Base-by-base conservation (phyloP, 2,888 invertebrate genomes). In the Slavum lentiscoides region DNA sequence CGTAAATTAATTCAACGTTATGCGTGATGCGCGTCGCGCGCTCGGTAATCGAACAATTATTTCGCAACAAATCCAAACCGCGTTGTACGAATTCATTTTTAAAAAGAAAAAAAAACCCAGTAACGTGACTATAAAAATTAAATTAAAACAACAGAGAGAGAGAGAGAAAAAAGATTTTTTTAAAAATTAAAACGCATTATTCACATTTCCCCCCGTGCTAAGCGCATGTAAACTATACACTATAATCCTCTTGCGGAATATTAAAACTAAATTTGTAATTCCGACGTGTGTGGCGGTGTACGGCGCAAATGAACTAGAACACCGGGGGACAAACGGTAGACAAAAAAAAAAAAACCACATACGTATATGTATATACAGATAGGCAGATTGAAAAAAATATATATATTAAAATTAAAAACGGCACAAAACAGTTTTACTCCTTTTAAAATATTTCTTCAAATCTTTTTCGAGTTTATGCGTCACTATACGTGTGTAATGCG, bases 201-300 rank as follows among this genome's bases (percentile, higher is more conserved):
- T 80, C 77, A 70, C 39, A 39, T 70, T 72, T 72, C 30, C n/a
- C n/a, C 23, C 80, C 30, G 80, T 55, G 77, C 43, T 70, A 39
- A 77, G 62, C 62, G 21, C n/a, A n/a, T 62, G 62, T 62, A 77
- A 69, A 77, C 30, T 30, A 70, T 68, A 70, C 70, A 30, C 30
- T 30, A 30, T 80, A 80, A 80, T 80, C 72, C 80, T 72, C 72
- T 66, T 4, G 43, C n/a, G 80, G 80, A 80, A 80, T 72, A 80
- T 80, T 80, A 80, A 80, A 80, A 80, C 62, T 23, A 49, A 55
- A 80, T 80, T 80, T 80, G 80, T 72, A 69, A 30, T 69, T 70
- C 53, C 64, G 39, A 72, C 80, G 23, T 64, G 80, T 72, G 72
- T 39, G 23, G 67, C 39, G 39, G 67, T 43, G 43, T 73, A 59